Base-by-base conservation (phyloP, 2,113 vertebrate species). In the Spilogale gracilis region DNA sequence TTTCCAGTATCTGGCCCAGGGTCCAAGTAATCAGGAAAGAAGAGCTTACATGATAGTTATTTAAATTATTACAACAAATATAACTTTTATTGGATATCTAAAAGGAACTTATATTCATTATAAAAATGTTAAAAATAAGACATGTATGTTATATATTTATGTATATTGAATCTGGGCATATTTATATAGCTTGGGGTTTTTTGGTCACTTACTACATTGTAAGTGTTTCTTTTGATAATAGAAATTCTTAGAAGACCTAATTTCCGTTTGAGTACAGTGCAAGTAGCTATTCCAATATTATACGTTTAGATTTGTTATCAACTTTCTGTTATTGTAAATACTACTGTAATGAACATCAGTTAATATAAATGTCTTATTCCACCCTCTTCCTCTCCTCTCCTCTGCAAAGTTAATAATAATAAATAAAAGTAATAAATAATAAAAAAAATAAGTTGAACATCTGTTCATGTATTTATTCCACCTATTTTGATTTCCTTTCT, bases 71-170 rank as follows among this genome's bases (percentile, higher is more conserved):
- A 54, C 54, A 38, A 63, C 56, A 74, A 81, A 79, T 84, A 50
- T 27, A 27, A 38, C 60, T 98, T 78, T 90, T 78, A 76, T 18
- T 30, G 61, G 14, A n/a, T 50, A 69, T 91, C 25, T 11, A 5
- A 63, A 86, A 89, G 14, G 17, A 97, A 82, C 32, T 2, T 16
- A 23, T 79, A 25, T 12, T 90, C 67, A 65, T 17, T 54, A 38
- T 38, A 76, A 96, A 95, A 81, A 74, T 71, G 25, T 30, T 93
- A 38, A 95, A 91, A 65, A n/a, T 54, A 54, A 13, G 4, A 17
- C 50, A 84, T 76, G 5, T 80, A 25, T 80, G 32, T 80, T 21
- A 11, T 56, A 20, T 12, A 89, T 30, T 27, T 50, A 78, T 89
- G 18, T 50, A 27, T 79, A 9, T 60, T 89, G 13, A 73, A 60